A percentile compares a stretch with the other conserved stretches of the same genome.
Conservation (phyloP, 2,888 invertebrate species). For the Sclerodermus sp. region DNA sequence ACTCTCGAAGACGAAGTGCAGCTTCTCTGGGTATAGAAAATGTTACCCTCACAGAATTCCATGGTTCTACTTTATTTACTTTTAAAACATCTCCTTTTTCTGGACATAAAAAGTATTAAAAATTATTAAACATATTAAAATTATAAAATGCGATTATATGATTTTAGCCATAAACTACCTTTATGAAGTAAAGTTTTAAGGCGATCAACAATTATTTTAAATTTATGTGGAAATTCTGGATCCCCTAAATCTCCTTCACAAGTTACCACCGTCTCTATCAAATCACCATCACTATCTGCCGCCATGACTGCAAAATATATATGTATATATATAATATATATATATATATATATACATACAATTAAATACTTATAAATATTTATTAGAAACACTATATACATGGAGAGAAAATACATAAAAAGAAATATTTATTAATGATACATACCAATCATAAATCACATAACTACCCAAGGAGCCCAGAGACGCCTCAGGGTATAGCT, state of each 20-base stretch:
- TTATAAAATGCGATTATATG: background rate
- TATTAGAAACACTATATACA: too few species aligned
- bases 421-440: constrained; percentile 56
- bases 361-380: background rate
- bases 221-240: constrained; percentile 81
- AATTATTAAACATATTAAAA: background rate
- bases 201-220: constrained; percentile 76
- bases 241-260: constrained; percentile 90
- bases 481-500: constrained; percentile 49
- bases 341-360: too few species aligned
- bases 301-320: constrained; percentile 67
- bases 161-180: constrained; percentile 58
- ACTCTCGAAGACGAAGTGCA: constrained; percentile 84
- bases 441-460: constrained; percentile 58
- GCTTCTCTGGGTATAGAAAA: constrained; percentile 96
- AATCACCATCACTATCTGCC: constrained; percentile 80
- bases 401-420: too few species aligned
- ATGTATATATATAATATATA: too few species aligned
- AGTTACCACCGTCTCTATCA: constrained; percentile 80
- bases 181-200: constrained; percentile 78
- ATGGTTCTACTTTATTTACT: constrained; percentile 89
- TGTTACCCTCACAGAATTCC: constrained; percentile 97
- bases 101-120: constrained; percentile 38
- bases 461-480: constrained; percentile 56
- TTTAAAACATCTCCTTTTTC: constrained; percentile 62